Evolutionary conservation across 2,888 invertebrate genomes (phyloP).

Genomic region (Drosophila barbarae): DNA sequence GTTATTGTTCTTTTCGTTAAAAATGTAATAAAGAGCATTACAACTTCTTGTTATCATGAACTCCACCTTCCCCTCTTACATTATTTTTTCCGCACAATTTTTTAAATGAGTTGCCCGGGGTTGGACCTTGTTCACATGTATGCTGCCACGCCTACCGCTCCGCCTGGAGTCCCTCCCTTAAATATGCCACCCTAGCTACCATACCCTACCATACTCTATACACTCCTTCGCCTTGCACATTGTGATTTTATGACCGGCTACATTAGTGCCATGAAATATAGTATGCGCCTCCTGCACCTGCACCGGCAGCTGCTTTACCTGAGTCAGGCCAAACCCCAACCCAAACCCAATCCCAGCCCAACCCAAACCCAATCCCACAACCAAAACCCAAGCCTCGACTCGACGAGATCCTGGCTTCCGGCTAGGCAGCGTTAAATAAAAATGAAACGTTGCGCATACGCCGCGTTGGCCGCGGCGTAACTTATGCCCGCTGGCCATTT

Average conservation of each 20-base stretch:
- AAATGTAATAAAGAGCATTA: slow-evolving; percentile 18
- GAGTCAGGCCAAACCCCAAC: slow-evolving; percentile 20
- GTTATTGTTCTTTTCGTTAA: background rate
- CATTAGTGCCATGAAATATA: slow-evolving; percentile 76
- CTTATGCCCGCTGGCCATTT: slow-evolving; percentile 75
- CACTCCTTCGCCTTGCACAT: slow-evolving; percentile 50
- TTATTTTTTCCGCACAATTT: slow-evolving; percentile 19
- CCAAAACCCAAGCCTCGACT: slow-evolving; percentile 42
- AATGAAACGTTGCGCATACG: slow-evolving; percentile 72
- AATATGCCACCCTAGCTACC: background rate
- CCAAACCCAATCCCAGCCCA: background rate
- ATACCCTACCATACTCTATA: background rate
- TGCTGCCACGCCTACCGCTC: slow-evolving; percentile 48
- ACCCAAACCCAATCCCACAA: slow-evolving; percentile 41
- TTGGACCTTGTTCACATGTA: slow-evolving; percentile 61
- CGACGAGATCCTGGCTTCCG: slow-evolving; percentile 68
- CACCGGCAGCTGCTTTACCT: slow-evolving; percentile 43
- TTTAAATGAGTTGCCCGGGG: slow-evolving; percentile 54
- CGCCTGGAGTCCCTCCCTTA: slow-evolving; percentile 1
- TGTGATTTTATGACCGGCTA: slow-evolving; percentile 75
- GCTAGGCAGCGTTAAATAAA: slow-evolving; percentile 70
- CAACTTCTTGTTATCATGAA: background rate
- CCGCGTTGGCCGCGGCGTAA: slow-evolving; percentile 66
- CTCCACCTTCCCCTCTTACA: background rate
- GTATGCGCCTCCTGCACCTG: slow-evolving; percentile 63